These are phyloP conservation scores for Hemaris fuciformis DNA, from an alignment of 2,888 invertebrate species.

Conservation along the genomic window DNA sequence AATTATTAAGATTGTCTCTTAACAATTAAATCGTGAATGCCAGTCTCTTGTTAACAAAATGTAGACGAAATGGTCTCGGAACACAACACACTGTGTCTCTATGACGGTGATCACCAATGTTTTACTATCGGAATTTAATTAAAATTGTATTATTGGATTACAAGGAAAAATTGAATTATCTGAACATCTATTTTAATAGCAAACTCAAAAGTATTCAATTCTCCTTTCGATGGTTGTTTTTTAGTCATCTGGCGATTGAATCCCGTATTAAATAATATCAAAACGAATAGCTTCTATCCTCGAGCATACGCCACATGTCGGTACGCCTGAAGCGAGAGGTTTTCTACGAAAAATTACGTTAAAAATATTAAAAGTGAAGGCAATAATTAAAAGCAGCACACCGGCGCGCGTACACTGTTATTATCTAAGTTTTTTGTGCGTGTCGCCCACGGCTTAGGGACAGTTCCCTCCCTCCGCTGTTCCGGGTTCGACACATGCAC, in stretches of 20 bases:
- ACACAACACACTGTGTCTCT: too few species aligned
- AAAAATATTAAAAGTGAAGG: slow-evolving; percentile 11
- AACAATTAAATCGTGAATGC: too few species aligned
- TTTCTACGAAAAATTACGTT: slow-evolving; percentile 9
- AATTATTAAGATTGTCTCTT: too few species aligned
- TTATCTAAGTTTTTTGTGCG: slow-evolving; percentile 10
- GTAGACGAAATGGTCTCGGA: too few species aligned
- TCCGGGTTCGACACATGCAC: slow-evolving; percentile 7
- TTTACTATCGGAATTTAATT: too few species aligned
- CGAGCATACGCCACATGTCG: not conserved
- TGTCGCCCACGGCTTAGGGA: slow-evolving; percentile 13
- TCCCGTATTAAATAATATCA: not conserved
- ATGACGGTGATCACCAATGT: too few species aligned
- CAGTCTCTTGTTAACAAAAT: too few species aligned
- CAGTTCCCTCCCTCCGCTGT: slow-evolving; percentile 7
- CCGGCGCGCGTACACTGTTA: not conserved
- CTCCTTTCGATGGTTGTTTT: too few species aligned
- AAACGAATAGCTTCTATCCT: not conserved
- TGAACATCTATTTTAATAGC: too few species aligned
- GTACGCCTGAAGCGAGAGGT: slow-evolving; percentile 2
- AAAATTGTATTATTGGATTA: too few species aligned
- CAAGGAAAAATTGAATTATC: too few species aligned
- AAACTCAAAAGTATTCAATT: too few species aligned
- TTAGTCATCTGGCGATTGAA: not conserved
- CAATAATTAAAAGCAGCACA: slow-evolving; percentile 5